Conservation (phyloP, 2,113 vertebrate species). For the Dicrurus megarhynchus region DNA sequence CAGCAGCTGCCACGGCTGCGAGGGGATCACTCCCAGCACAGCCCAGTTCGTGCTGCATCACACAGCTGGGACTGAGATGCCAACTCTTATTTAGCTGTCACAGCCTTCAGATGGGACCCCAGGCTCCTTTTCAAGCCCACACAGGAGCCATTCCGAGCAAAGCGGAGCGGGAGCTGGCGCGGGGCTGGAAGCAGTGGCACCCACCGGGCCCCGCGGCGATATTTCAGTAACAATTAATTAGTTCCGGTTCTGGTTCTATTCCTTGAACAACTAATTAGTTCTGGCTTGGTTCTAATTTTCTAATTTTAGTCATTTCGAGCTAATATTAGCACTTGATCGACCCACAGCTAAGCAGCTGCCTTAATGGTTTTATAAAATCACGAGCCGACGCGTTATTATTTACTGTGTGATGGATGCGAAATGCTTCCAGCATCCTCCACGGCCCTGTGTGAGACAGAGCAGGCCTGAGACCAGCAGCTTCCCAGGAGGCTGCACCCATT, state of each 20-base stretch:
- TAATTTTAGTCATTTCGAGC: slow-evolving; percentile 46
- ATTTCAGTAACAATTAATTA: slow-evolving; percentile 49
- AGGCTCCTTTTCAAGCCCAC: neutral
- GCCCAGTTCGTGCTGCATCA: neutral
- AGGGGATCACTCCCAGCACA: neutral
- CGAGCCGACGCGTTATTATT: neutral
- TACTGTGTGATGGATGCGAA: neutral
- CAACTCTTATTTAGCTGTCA: neutral
- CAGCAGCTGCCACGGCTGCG: neutral
- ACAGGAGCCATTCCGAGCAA: neutral
- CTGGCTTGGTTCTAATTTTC: slow-evolving; percentile 34
- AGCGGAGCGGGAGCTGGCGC: neutral
- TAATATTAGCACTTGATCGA: slow-evolving; percentile 34
- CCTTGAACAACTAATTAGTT: slow-evolving; percentile 47
- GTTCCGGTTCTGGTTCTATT: slow-evolving; percentile 55
- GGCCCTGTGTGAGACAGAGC: accelerated
- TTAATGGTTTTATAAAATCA: neutral
- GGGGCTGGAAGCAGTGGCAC: neutral
- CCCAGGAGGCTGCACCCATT: neutral
- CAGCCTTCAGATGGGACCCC: neutral
- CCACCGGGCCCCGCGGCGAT: neutral
- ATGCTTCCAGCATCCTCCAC: neutral
- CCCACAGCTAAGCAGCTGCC: neutral
- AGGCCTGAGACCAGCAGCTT: neutral
- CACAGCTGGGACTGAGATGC: neutral